Evolutionary conservation across 2,113 vertebrate genomes (phyloP), one percentile per base, ranked within the genome.

Genomic region (Epinephelus cyanopodus): DNA sequence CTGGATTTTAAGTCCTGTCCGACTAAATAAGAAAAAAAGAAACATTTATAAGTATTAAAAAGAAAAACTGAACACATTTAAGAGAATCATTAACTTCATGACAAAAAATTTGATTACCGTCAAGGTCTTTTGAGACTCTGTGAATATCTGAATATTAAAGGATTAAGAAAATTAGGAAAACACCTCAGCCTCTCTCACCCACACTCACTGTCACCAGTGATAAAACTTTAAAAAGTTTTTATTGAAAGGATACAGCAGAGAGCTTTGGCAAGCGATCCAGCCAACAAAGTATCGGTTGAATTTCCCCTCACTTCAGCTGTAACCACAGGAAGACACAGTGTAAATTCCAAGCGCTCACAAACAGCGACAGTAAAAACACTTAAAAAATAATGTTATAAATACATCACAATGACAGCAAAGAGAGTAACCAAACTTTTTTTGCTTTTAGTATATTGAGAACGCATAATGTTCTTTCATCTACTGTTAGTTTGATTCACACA

Each of bases 231-330:
- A 52, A 66, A 10, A 0, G 12, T 10, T 6, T 50, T 71, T 27
- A 68, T 15, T 64, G 45, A 85, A 96, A 98, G 97, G 98, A 99
- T 99, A 99, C 98, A 99, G 88, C 98, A 99, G 6, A 99, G 97
- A n/a, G 97, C 97, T 95, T 98, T 99, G 86, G 98, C 96, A 1
- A 99, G 96, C 5, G 97, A 97, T 75, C 97, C 98, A 1, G 98
- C 98, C 89, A 99, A 79, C 65, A 98, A 73, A 2, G 97, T 98
- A 73, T 99, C 98, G 0, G 97, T 99, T 39, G 97, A 97, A 50
- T 97, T 96, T 29, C 97, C 97, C 33, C 86, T 96, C 79, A 99
- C 92, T 83, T 98, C 97, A 90, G 96, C 97, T 98, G 85, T 48
- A 95, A 94, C 50, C 14, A 67, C 66, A 90, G 8, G 64, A 47